Evolutionary conservation across 2,797 vertebrate species (phyloP).

Genomic region (Malacoraja senta): DNA sequence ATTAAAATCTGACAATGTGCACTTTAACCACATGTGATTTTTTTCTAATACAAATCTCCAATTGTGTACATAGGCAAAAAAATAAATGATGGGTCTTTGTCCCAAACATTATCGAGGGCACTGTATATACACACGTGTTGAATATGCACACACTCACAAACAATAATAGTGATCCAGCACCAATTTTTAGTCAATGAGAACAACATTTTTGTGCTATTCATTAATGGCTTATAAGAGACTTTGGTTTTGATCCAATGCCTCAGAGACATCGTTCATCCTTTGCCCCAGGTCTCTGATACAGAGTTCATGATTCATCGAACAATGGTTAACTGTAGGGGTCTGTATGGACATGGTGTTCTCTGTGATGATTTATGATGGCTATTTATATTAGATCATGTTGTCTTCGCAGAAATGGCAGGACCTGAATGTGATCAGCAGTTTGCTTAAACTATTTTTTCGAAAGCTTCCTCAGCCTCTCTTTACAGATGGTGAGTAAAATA

Average conservation of each 20-base stretch:
- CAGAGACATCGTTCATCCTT: not conserved
- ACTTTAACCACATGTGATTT: no score
- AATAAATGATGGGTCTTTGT: no score
- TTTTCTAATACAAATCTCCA: no score
- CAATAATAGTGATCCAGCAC: no score
- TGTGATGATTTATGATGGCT: not conserved
- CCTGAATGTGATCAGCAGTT: slow-evolving; percentile 91
- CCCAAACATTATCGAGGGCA: no score
- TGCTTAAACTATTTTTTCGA: slow-evolving; percentile 94
- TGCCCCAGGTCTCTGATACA: not conserved
- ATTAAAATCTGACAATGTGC: no score
- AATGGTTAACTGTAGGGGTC: not conserved
- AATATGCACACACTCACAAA: no score
- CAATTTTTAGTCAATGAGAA: not conserved
- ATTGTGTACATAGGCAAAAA: no score
- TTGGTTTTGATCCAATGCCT: slow-evolving; percentile 1
- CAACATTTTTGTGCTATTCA: not conserved
- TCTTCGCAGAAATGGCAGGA: slow-evolving; percentile 84
- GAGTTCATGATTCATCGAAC: not conserved
- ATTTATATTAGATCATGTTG: not conserved
- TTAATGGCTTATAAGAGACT: not conserved
- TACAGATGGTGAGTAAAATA: slow-evolving; percentile 75
- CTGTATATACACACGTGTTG: no score
- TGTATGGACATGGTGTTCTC: not conserved
- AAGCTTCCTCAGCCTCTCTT: slow-evolving; percentile 94